Percentiles rank a stretch among this genome's conserved stretches.
Conservation (phyloP, 2,888 invertebrate genomes). For the Diplazon laetatorius region DNA sequence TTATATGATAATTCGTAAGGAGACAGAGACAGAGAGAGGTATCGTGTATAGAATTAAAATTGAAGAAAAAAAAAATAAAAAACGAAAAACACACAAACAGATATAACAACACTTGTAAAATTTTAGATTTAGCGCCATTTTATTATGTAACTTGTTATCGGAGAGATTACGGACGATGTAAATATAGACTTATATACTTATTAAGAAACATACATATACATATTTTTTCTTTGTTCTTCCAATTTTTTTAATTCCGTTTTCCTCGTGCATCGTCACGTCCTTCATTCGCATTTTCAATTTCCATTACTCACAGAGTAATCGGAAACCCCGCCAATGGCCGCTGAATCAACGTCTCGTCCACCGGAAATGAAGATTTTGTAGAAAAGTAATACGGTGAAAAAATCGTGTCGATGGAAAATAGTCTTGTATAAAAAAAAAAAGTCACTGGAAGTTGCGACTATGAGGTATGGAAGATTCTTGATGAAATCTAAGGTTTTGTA, state of each 20-base stretch:
- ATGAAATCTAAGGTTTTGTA: background rate
- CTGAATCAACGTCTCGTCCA: background rate
- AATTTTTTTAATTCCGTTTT: conserved; percentile 56
- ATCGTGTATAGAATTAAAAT: conserved; percentile 69
- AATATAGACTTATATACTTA: conserved; percentile 82
- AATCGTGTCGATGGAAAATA: conserved; percentile 19
- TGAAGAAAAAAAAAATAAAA: conserved; percentile 41
- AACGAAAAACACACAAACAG: conserved; percentile 8
- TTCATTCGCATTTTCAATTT: conserved; percentile 2
- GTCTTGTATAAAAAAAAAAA: conserved; percentile 23
- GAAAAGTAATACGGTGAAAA: background rate
- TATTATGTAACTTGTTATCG: conserved; percentile 80
- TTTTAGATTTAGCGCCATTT: conserved; percentile 79
- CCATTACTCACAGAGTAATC: background rate
- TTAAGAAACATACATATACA: conserved; percentile 68
- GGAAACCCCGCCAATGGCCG: conserved; percentile 9
- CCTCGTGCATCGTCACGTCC: background rate
- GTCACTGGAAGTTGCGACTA: background rate
- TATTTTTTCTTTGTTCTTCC: background rate
- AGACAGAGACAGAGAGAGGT: conserved; percentile 54
- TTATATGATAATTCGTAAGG: conserved; percentile 59
- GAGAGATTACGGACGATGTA: conserved; percentile 79
- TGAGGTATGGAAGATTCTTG: background rate
- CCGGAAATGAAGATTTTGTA: background rate
- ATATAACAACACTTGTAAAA: conserved; percentile 78